phyloP scores from a whole-genome alignment of 2,888 invertebrate genomes.

The Brenthis hecate region DNA sequence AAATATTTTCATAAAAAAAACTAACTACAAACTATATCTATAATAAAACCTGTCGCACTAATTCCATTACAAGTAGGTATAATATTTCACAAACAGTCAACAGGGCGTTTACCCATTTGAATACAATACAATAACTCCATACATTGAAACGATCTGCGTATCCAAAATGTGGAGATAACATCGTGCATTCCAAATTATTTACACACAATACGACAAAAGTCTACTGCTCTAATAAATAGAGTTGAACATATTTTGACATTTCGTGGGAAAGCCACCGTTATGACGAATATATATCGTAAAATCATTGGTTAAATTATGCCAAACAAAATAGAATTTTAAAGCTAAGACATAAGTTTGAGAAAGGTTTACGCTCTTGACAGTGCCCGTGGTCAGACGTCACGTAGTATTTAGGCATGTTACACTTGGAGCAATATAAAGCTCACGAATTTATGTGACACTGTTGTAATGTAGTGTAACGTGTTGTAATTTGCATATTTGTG shows the following conservation, averaged over 20 bases:
- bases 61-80: constrained; percentile 28
- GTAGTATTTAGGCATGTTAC: constrained; percentile 37
- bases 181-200: constrained; percentile 61
- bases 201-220: constrained; percentile 55
- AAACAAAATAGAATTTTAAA: constrained; percentile 17
- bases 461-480: constrained; percentile 32
- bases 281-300: constrained; percentile 30
- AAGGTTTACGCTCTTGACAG: not conserved
- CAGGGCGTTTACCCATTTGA: constrained; percentile 54
- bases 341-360: not conserved
- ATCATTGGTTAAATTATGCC: constrained; percentile 1
- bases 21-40: not conserved
- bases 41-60: constrained; percentile 13
- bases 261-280: constrained; percentile 59
- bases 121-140: constrained; percentile 64
- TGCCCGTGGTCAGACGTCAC: constrained; percentile 35
- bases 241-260: constrained; percentile 65
- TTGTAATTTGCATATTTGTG: constrained; percentile 38
- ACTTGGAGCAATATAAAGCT: constrained; percentile 34
- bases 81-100: constrained; percentile 43
- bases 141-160: constrained; percentile 49
- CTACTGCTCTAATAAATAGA: constrained; percentile 63
- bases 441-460: constrained; percentile 39
- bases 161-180: constrained; percentile 56
- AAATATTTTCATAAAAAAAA: too few relatives aligned